These are phyloP conservation scores for Paguma larvata DNA, from an alignment of 2,797 vertebrate species.

Conservation along the genomic window DNA sequence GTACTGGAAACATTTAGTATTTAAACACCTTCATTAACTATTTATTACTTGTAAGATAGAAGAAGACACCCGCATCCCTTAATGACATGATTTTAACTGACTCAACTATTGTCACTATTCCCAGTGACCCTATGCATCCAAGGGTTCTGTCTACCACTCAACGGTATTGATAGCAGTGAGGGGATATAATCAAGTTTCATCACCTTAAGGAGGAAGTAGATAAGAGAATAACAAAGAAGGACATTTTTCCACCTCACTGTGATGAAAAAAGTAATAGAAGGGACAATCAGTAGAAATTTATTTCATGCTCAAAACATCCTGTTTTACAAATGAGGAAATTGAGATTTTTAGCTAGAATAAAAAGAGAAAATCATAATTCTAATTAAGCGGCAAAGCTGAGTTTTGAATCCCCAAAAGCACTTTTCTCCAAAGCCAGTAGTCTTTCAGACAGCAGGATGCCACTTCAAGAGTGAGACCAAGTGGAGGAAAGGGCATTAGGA, in stretches of 20 bases:
- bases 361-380: background rate
- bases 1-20: background rate
- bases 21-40: background rate
- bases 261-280: background rate
- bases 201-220: background rate
- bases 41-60: background rate
- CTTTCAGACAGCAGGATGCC: background rate
- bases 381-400: background rate
- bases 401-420: background rate
- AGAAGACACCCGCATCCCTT: background rate
- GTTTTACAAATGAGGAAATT: constrained; percentile 15
- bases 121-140: background rate
- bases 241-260: background rate
- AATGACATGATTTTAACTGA: background rate
- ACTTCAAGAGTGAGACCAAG: background rate
- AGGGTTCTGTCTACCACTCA: background rate
- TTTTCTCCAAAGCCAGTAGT: background rate
- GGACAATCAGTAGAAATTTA: background rate
- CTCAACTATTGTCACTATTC: background rate
- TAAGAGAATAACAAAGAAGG: background rate
- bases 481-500: background rate
- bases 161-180: background rate
- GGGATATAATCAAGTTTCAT: background rate
- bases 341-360: background rate
- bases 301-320: background rate